Conservation (phyloP, 2,113 vertebrate genomes). For the Chloebia gouldiae region DNA sequence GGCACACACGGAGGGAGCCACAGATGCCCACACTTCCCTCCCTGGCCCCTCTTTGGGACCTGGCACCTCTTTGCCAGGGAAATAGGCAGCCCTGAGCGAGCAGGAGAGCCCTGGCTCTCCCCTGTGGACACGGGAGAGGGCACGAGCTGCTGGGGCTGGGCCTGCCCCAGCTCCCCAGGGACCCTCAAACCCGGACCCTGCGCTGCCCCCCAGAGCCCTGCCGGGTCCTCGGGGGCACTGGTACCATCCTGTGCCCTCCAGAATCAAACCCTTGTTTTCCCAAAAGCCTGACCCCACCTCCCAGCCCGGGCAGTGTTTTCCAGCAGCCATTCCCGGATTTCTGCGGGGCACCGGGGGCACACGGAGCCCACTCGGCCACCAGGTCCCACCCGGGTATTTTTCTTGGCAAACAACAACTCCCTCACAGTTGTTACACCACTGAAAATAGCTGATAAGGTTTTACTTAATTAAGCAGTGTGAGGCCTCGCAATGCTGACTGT, state of each 20-base stretch:
- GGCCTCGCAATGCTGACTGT: neutral
- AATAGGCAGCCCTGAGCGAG: neutral
- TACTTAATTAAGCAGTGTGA: neutral
- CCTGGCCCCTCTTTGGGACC: neutral
- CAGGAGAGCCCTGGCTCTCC: neutral
- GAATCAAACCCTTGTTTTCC: neutral
- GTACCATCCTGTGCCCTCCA: neutral
- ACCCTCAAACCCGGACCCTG: accelerated
- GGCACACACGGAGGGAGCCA: neutral
- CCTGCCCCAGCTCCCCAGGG: neutral
- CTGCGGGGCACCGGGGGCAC: neutral
- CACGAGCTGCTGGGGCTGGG: neutral
- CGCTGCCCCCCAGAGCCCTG: neutral
- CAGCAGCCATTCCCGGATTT: neutral
- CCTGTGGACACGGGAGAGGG: accelerated
- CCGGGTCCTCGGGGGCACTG: accelerated
- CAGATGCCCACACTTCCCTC: neutral
- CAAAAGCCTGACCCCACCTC: neutral
- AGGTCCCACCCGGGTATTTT: neutral
- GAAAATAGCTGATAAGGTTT: neutral
- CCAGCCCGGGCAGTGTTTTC: neutral
- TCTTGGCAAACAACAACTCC: neutral
- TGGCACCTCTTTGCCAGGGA: neutral
- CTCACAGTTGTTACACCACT: neutral
- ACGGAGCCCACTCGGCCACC: neutral